Percentiles rank a stretch among this genome's conserved stretches.
Conservation (phyloP, 1,140 invertebrate genomes). For the Zaprionus vittiger region DNA sequence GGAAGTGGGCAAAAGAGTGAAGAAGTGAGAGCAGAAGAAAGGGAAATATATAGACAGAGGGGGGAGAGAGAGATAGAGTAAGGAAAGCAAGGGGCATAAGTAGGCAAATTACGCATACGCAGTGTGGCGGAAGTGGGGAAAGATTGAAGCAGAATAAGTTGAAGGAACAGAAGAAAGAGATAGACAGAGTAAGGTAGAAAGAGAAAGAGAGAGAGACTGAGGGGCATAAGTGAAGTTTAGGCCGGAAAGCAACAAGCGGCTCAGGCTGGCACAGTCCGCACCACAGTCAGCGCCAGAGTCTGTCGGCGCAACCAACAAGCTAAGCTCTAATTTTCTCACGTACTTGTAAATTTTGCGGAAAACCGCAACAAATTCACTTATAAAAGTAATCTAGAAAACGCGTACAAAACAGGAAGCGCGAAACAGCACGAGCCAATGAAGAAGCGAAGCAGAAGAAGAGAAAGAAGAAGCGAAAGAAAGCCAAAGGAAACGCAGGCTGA, state of each 20-base stretch:
- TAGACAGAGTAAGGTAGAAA: neutral
- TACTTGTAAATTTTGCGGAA: constrained; percentile 83
- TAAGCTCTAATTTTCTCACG: constrained; percentile 83
- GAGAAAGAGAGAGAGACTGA: neutral
- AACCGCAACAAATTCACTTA: constrained; percentile 83
- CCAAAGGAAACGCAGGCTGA: constrained; percentile 31
- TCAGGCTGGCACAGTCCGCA: constrained; percentile 16
- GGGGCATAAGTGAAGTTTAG: constrained; percentile 10
- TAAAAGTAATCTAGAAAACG: constrained; percentile 82
- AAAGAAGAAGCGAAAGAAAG: constrained; percentile 25
- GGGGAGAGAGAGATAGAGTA: too few relatives aligned
- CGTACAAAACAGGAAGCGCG: constrained; percentile 77
- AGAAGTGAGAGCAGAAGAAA: too few relatives aligned
- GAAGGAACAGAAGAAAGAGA: neutral
- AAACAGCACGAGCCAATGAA: constrained; percentile 45
- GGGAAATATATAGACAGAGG: too few relatives aligned
- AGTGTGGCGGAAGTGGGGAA: constrained; percentile 5
- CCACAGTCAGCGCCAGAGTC: neutral
- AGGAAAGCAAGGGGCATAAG: too few relatives aligned
- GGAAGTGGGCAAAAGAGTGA: too few relatives aligned
- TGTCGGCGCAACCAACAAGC: constrained; percentile 46
- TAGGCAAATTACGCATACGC: neutral
- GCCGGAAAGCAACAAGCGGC: constrained; percentile 67
- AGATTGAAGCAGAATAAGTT: neutral
- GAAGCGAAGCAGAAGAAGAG: constrained; percentile 20